Base-by-base conservation (phyloP, 1,140 invertebrate genomes). In the Araneus ventricosus region DNA sequence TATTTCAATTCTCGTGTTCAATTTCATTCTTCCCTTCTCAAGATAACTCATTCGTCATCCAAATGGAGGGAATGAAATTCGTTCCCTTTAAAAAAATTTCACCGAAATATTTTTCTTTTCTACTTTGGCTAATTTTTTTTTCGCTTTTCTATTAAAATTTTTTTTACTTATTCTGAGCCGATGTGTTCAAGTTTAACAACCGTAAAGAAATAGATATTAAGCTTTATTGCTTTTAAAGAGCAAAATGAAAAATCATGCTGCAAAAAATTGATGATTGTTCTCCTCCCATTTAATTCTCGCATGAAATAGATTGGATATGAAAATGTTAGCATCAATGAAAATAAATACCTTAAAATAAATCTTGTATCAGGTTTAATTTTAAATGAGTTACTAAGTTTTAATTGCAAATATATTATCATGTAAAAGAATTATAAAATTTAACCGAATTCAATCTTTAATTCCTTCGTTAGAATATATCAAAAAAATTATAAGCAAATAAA, bases 1-100 rank as follows among this genome's bases (percentile, higher is more conserved):
- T 75, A 75, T 75, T 75, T 75, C 70, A 75, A 75, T 75, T 75
- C 34, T 75, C 27, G 70, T 30, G 34, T 75, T 34, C 70, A 34
- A 34, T 75, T 75, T 34, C 70, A 75, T 75, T 75, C 30, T 75
- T 75, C 7, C 27, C 7, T 70, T 24, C 27, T 27, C 27, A 30
- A 22, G 27, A 34, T 75, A 34, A 34, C 14, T 34, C 70, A 75
- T 75, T 75, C 30, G 30, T 75, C 70, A 75, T 75, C 70, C 34
- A 37, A 75, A 37, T 75, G 34, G 70, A 37, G 10, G 27, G 70
- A 17, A 34, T 34, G n/a, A 75, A 34, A 75, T 34, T 75, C 34
- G 70, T 37, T 75, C 20, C 30, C 30, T 34, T 37, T 75, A 34
- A 27, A 67, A 67, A n/a, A 22, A 10, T 37, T 75, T 20, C 4